Base-by-base conservation (phyloP, 2,797 vertebrate species). In the Lophura swinhoii region DNA sequence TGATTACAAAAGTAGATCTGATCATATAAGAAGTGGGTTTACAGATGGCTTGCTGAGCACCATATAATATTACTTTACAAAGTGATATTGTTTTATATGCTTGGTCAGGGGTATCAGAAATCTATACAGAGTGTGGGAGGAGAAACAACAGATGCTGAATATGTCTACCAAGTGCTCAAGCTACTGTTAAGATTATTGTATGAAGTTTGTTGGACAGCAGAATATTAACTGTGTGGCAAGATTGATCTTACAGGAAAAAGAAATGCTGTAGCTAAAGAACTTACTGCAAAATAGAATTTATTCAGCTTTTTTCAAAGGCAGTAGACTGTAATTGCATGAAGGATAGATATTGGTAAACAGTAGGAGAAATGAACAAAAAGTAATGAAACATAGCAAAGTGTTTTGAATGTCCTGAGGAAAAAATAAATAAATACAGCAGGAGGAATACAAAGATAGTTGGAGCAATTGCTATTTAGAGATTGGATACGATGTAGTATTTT, bases 61-160 rank as follows among this genome's bases (percentile, higher is more conserved):
- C 87, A 48, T 69, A 92, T 78, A 95, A 72, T 92, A 68, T 53
- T 82, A n/a, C 55, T 90, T 84, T 48, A 62, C 29, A 67, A 89
- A 92, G 91, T 73, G 8, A 72, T 67, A 69, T 79, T 80, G 46
- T 81, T 93, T 80, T 74, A 48, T 78, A 24, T 87, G 31, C 70
- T 85, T 95, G 79, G 51, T 95, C 84, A 84, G 37, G 20, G 69
- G 31, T 92, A 84, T 84, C 70, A 81, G 64, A 91, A 96, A 91
- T 94, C 88, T 84, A 46, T 92, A 78, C 59, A 73, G 93, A 70
- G 31, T 22, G 33, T 43, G 33, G 78, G 77, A 83, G 48, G 31
- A 74, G 43, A 80, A 78, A 59, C 70, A 77, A 53, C 84, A 93
- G 82, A 17, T 85, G 88, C 76, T 78, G 87, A 70, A 67, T 94